Evolutionary conservation across 2,888 invertebrate species (phyloP), one percentile per base, ranked within the genome.

Genomic region (Ellobium chinense): DNA sequence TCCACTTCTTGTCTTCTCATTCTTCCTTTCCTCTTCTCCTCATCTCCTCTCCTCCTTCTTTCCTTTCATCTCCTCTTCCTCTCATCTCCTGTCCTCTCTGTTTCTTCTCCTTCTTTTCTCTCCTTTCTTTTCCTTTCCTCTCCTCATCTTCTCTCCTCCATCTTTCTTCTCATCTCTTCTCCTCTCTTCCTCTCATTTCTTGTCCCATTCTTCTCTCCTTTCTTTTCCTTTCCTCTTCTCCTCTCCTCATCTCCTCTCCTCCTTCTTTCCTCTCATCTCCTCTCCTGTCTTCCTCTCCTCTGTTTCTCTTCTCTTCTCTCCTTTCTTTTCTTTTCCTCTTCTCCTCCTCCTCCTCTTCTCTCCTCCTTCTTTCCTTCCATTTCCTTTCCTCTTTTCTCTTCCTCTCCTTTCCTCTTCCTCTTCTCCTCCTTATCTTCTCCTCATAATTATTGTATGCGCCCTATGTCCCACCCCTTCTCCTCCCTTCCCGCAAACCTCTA

Each of bases 141-240:
- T n/a, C n/a, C n/a, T n/a, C n/a, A n/a, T n/a, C n/a, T n/a, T n/a
- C 46, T 46, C 9, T 46, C 46, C 46, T 18, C 46, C 46, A 46
- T 46, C 46, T 46, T 46, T 46, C 46, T 46, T 46, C 18, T 46
- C 46, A 7, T n/a, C 60, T n/a, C 60, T 60, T n/a, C n/a, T n/a
- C n/a, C 14, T 73, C 73, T 54, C 73, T 79, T 56, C 73, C 73
- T 46, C 46, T 46, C 46, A 12, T 18, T 46, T 18, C 46, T 46
- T 46, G 46, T 46, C 46, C 18, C 56, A 37, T 79, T 73, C 58
- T 72, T 72, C 73, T 72, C 34, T 12, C 72, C 65, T 2, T 63
- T 70, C 5, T n/a, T 24, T 5, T 21, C 5, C 7, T n/a, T 60
- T 7, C 7, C 9, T 9, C 60, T 24, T n/a, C 60, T 60, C 60